Conservation (phyloP, 2,113 vertebrate genomes). For the Sebastes schlegelii region DNA sequence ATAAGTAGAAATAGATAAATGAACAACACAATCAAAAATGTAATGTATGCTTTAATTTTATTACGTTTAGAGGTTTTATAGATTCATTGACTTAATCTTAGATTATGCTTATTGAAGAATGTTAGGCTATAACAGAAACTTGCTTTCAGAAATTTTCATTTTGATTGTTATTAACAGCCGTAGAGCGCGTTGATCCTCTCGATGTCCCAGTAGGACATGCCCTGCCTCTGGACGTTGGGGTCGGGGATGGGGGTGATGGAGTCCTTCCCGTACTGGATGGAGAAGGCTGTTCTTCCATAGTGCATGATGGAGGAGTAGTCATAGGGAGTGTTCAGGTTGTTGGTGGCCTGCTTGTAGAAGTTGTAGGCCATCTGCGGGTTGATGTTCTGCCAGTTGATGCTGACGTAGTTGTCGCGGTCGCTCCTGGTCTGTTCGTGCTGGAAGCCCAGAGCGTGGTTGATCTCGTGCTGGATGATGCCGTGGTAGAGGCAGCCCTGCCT, state of each 20-base stretch:
- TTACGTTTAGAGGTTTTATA: neutral
- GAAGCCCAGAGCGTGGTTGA: slow-evolving; percentile 61
- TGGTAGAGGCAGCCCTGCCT: slow-evolving; percentile 37
- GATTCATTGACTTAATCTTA: neutral
- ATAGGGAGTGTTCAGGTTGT: slow-evolving; percentile 31
- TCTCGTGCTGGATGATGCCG: slow-evolving; percentile 45
- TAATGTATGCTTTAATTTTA: neutral
- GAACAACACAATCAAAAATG: neutral
- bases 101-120: neutral
- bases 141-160: neutral
- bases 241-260: no score
- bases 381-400: no score
- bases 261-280: neutral
- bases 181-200: slow-evolving; percentile 9
- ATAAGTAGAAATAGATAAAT: neutral
- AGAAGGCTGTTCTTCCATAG: slow-evolving; percentile 56
- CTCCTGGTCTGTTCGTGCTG: slow-evolving; percentile 29
- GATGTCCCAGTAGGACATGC: no score
- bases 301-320: slow-evolving; percentile 63
- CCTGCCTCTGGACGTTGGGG: no score
- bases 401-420: no score
- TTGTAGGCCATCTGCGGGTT: no score
- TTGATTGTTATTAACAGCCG: slow-evolving; percentile 1
- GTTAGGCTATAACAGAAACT: neutral
- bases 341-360: no score